Conservation (phyloP, 1,140 invertebrate species). For the Ostrea edulis region DNA sequence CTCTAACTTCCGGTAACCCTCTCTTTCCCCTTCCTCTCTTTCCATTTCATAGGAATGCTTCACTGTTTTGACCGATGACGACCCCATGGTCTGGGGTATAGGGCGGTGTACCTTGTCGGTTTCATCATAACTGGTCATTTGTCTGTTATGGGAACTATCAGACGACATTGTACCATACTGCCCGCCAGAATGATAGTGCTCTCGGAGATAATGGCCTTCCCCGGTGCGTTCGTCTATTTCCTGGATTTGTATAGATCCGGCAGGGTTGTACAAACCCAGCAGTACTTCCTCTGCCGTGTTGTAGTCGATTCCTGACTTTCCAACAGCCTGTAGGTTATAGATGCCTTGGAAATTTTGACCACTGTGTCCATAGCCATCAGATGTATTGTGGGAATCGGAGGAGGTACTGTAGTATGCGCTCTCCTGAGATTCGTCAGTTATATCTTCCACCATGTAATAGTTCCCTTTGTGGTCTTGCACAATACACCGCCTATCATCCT, state of each 20-base stretch:
- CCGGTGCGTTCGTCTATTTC: constrained; percentile 46
- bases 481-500: constrained; percentile 25
- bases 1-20: constrained; percentile 5
- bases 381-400: constrained; percentile 22
- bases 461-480: constrained; percentile 56
- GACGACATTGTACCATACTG: constrained; percentile 45
- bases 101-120: constrained; percentile 11
- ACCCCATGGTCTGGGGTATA: constrained; percentile 39
- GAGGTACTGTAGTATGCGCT: constrained; percentile 54
- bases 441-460: constrained; percentile 57
- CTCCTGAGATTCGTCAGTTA: constrained; percentile 55
- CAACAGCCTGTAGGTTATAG: constrained; percentile 50
- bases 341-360: constrained; percentile 50
- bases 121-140: constrained; percentile 46
- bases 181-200: constrained; percentile 21
- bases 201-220: constrained; percentile 42
- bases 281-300: constrained; percentile 57
- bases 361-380: constrained; percentile 16
- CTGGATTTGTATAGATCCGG: constrained; percentile 42
- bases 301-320: constrained; percentile 45
- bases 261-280: constrained; percentile 54
- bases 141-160: constrained; percentile 49
- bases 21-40: constrained; percentile 4
- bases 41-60: constrained; percentile 56
- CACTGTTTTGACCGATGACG: constrained; percentile 52